phyloP scores from a whole-genome alignment of 2,888 invertebrate genomes.

The Lasioglossum oenotherae region DNA sequence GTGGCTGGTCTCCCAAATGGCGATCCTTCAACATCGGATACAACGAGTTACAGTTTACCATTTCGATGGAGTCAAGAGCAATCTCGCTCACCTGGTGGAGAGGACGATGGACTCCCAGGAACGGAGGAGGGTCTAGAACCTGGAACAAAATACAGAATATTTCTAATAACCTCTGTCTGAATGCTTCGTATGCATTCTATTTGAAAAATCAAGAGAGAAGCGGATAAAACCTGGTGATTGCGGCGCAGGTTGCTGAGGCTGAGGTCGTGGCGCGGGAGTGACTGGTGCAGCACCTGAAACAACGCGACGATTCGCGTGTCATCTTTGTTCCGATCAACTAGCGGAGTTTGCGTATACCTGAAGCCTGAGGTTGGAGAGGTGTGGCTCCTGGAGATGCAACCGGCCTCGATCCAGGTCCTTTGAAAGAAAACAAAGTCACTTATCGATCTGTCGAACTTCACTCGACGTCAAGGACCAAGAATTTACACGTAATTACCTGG shows the following conservation, averaged over 20 bases:
- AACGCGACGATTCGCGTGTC: neutral
- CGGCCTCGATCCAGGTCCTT: too few species aligned
- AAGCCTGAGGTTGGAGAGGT: too few species aligned
- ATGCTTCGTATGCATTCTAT: neutral
- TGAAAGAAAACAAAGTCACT: too few species aligned
- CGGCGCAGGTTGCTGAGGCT: conserved; percentile 31
- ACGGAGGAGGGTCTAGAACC: conserved; percentile 27
- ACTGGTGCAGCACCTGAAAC: conserved; percentile 22
- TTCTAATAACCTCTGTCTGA: too few species aligned
- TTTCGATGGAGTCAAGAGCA: neutral
- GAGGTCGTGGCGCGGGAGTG: neutral
- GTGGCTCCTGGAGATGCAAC: too few species aligned
- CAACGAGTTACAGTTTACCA: neutral
- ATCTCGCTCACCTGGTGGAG: conserved; percentile 20
- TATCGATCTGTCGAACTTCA: too few species aligned
- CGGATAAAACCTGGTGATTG: conserved; percentile 41
- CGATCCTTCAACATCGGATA: conserved; percentile 10
- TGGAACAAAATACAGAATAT: neutral
- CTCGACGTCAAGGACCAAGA: too few species aligned
- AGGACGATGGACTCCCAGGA: conserved; percentile 19
- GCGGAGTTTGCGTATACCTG: too few species aligned
- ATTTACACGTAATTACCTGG: conserved; percentile 15
- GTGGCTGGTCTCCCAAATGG: neutral
- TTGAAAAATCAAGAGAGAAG: neutral
- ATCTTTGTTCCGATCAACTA: too few species aligned